Conservation (phyloP, 2,888 invertebrate genomes). For the Camptogramma bilineatum region DNA sequence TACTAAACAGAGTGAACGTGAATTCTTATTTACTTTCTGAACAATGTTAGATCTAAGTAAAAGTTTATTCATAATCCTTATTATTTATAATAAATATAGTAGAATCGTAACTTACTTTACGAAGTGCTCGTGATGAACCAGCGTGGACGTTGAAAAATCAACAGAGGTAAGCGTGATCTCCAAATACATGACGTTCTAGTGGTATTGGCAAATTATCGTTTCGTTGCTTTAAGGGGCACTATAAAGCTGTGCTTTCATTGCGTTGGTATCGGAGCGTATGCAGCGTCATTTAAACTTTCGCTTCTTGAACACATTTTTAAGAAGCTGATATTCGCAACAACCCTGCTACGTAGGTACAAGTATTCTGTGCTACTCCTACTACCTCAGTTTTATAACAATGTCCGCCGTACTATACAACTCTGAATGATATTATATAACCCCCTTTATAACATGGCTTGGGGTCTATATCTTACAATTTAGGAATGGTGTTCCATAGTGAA, state of each 20-base stretch:
- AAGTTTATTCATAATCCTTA: neutral
- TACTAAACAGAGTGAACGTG: neutral
- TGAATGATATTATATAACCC: no score
- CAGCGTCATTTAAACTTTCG: no score
- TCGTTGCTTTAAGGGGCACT: no score
- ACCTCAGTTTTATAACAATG: neutral
- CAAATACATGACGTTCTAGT: no score
- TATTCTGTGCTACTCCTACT: no score
- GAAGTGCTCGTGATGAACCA: neutral
- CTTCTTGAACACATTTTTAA: no score
- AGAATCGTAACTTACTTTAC: neutral
- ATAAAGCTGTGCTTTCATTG: no score
- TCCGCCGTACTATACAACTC: neutral
- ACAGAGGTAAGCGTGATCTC: neutral
- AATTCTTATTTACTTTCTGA: neutral
- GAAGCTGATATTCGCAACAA: no score
- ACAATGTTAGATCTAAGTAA: neutral
- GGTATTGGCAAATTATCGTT: no score
- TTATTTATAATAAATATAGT: neutral
- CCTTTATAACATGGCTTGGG: neutral
- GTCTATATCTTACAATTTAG: conserved; percentile 6
- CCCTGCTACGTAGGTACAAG: no score
- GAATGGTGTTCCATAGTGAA: conserved; percentile 10
- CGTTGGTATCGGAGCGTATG: no score
- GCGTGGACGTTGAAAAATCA: neutral